These are phyloP conservation scores for Orchesellides sinensis DNA, from an alignment of 2,888 invertebrate genomes.

Conservation along the genomic window DNA sequence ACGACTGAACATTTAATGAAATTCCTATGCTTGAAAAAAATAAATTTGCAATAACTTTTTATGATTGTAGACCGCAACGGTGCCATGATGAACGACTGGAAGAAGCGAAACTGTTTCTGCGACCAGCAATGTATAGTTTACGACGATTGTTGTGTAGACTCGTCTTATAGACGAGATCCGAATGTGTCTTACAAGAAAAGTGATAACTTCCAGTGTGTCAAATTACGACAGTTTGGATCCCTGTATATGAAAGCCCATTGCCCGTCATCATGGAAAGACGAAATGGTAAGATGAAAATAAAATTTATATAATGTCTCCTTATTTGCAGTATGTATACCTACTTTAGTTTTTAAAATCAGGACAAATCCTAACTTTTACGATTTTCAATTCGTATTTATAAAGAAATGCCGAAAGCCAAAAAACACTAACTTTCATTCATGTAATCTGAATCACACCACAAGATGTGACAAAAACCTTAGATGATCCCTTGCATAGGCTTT, in stretches of 20 bases:
- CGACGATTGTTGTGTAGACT: slow-evolving; percentile 79
- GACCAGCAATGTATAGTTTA: slow-evolving; percentile 77
- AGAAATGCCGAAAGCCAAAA: too few relatives aligned
- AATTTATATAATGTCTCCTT: too few relatives aligned
- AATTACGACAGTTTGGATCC: slow-evolving; percentile 76
- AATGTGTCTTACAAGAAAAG: slow-evolving; percentile 75
- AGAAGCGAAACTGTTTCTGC: slow-evolving; percentile 78
- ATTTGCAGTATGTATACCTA: too few relatives aligned
- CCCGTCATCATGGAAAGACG: slow-evolving; percentile 76
- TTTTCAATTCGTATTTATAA: too few relatives aligned
- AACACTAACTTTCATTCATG: too few relatives aligned
- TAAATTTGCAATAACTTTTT: not conserved
- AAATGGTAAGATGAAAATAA: slow-evolving; percentile 69
- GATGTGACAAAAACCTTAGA: too few relatives aligned
- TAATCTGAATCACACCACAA: too few relatives aligned
- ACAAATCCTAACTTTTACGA: too few relatives aligned
- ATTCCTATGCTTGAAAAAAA: not conserved
- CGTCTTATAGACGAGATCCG: slow-evolving; percentile 74
- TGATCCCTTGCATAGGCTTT: too few relatives aligned
- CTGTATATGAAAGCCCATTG: slow-evolving; percentile 78
- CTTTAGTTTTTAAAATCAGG: too few relatives aligned
- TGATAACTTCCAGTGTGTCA: slow-evolving; percentile 77
- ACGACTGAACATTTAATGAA: not conserved
- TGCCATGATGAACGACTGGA: slow-evolving; percentile 76
- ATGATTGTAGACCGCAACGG: slow-evolving; percentile 70